Evolutionary conservation across 1,140 invertebrate genomes (phyloP), one percentile per base, ranked within the genome.

Genomic region (Cydia fagiglandana): DNA sequence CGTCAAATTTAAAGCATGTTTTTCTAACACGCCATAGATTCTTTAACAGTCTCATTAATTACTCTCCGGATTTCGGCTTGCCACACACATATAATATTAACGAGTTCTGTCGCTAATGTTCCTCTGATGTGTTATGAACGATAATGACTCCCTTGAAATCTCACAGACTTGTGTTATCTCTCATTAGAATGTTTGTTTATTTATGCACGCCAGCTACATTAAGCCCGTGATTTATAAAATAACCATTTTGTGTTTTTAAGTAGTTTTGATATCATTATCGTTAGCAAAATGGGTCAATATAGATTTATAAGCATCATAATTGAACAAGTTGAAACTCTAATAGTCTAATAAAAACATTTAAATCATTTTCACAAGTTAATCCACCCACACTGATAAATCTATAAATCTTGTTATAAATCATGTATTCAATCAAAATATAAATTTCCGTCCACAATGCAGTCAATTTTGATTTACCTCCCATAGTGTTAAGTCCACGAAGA

Each of bases 371-470:
- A 61, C 20, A 61, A 61, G 2, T 61, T 61, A 24, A 61, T 61
- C 56, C 56, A 61, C 56, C 56, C 56, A 61, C 56, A 61, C 56
- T 4, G 7, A 61, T 24, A 61, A 61, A 53, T 53, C 47, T n/a
- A 53, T 53, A 61, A 61, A 61, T 61, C 56, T 61, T 61, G 17
- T 7, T 41, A 70, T 70, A 70, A 70, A 70, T 70, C 17, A n/a
- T 17, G 10, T 12, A 17, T 70, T 70, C 66, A 70, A 70, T 70
- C 34, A 70, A 70, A 70, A 70, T 70, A 70, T 70, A 41, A 34
- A 38, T 70, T 70, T 70, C 34, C n/a, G 66, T 70, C 34, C 38
- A 9, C 66, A 70, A 38, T 70, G 66, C 66, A 70, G 7, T 70
- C 66, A 41, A 45, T 70, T 41, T 70, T 17, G 66, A 70, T 70